Base-by-base conservation (phyloP, 2,888 invertebrate genomes). In the Smittia sp. region DNA sequence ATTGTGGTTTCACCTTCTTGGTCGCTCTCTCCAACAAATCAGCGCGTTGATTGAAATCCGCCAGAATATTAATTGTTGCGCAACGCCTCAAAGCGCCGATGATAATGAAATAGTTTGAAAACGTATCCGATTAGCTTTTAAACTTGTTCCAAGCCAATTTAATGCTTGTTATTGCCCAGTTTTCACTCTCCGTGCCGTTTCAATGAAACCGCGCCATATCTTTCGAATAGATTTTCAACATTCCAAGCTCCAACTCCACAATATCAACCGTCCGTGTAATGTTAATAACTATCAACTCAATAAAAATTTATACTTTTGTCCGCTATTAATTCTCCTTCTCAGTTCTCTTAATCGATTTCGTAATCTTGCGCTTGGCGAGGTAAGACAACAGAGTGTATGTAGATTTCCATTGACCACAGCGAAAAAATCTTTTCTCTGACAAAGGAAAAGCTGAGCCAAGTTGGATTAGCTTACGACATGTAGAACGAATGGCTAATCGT, bases 241-340 rank as follows among this genome's bases (percentile, higher is more conserved):
- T 58, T 58, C 58, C 58, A 18, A 46, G 15, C 46, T 46, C 2
- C 11, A n/a, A 15, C 58, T 22, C 1, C 3, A 58, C 58, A 58
- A 18, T 9, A 58, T 58, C 20, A 58, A 58, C 4, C 58, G 46
- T 58, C 58, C 20, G 22, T 52, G 52, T 22, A 58, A 58, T 58
- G 58, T 58, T 58, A 58, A 58, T 58, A 58, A 58, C 58, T 58
- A 58, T 58, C 20, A 58, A 58, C 20, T 58, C 11, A 15, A 46
- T 46, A 58, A 18, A 58, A 4, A 18, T 7, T 58, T 58, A 20
- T 58, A 22, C 22, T 58, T 58, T 58, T 58, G 58, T 46, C 58
- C 58, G 18, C 58, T 58, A n/a, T 58, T 58, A 58, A 52, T 52
- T 52, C 15, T 52, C 38, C 38, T 46, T 15, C n/a, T 32, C 32